Base-by-base conservation (phyloP, 2,888 invertebrate species). In the Phragmatobia fuliginosa region DNA sequence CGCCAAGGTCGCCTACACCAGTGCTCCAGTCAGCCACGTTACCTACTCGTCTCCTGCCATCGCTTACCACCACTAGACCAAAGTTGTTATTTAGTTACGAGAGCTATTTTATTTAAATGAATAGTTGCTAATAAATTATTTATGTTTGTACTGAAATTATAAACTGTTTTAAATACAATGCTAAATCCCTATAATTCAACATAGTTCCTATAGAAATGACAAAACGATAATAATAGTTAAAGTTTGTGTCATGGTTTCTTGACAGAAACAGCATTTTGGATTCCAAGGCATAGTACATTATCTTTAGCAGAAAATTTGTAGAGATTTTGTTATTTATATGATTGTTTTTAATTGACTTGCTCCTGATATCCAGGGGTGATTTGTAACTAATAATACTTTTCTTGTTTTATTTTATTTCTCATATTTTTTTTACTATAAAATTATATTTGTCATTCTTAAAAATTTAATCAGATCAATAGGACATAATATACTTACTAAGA, bases 1-100 rank as follows among this genome's bases (percentile, higher is more conserved):
- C 41, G 16, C 41, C 41, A 41, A 41, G 41, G 41, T 41, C 18
- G 41, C 41, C 0, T 41, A 41, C 88, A 75, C 82, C 36, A 76
- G 83, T 31, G 86, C 85, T 33, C 88, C 87, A 64, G 81, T 85
- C 2, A 83, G 87, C 36, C 88, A 89, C 58, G 90, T 92, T 58
- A 81, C 89, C 72, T 92, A 84, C 88, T 88, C 92, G 1, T 92
- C 93, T 56, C 92, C 93, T 59, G 86, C 83, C 71, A 84, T 93
- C 82, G 91, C 92, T 73, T 93, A 93, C 89, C 91, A 92, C 79
- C 92, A 92, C 87, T 93, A 92, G 76, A 79, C 62, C 36, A 66
- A 18, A 41, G 14, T 70, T 72, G 33, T 70, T 65, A 62, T 10
- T 25, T 75, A 73, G 10, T 65, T 45, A 71, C 10, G 38, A 64